phyloP scores from a whole-genome alignment of 2,797 vertebrate species.

The Acrossocheilus wenchowensis region DNA sequence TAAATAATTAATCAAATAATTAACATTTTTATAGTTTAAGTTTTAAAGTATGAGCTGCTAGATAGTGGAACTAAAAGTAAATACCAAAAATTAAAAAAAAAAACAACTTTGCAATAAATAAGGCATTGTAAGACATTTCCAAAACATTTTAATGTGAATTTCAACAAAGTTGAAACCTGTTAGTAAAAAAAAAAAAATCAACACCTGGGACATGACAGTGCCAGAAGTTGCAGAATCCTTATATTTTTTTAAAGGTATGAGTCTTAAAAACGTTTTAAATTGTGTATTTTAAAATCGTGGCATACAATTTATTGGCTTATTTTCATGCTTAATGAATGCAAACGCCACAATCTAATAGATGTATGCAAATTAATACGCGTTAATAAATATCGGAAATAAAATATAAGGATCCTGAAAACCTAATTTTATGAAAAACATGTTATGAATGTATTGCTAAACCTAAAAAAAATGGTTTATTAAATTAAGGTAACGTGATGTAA shows the following conservation, averaged over 20 bases:
- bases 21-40: neutral
- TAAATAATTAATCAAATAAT: neutral
- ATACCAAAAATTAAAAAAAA: neutral
- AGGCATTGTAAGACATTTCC: no score
- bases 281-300: neutral
- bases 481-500: neutral
- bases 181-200: neutral
- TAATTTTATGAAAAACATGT: neutral
- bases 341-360: neutral
- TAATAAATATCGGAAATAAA: neutral
- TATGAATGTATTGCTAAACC: neutral
- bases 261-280: neutral
- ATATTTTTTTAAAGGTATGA: neutral
- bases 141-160: slow-evolving; percentile 17
- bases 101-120: neutral
- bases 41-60: neutral
- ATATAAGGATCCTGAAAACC: no score
- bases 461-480: neutral
- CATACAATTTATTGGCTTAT: neutral
- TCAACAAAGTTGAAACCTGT: neutral
- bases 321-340: neutral
- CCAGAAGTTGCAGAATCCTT: neutral
- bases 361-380: neutral
- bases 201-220: neutral
- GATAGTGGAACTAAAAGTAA: neutral